Evolutionary conservation across 2,113 vertebrate genomes (phyloP).

Genomic region (Sminthopsis crassicaudata): DNA sequence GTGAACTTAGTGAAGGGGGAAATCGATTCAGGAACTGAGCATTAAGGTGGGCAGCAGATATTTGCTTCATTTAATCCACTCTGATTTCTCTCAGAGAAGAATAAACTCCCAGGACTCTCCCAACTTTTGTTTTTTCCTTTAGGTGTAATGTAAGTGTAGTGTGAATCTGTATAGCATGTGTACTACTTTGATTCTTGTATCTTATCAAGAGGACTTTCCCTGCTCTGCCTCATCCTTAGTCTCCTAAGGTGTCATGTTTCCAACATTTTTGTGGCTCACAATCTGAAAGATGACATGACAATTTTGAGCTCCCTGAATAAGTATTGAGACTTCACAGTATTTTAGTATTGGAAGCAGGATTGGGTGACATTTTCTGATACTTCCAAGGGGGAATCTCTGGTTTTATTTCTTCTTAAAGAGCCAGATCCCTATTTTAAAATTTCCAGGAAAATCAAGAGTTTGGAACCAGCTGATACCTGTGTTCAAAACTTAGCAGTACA

Average conservation of each 20-base stretch:
- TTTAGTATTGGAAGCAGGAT: constrained; percentile 58
- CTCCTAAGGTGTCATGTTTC: constrained; percentile 64
- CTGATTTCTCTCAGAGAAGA: constrained; percentile 59
- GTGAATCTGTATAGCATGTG: constrained; percentile 63
- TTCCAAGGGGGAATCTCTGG: not conserved
- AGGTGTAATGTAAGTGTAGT: constrained; percentile 60
- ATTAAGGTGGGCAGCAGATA: constrained; percentile 52
- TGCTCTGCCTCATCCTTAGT: constrained; percentile 64
- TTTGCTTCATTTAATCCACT: constrained; percentile 37
- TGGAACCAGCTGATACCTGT: constrained; percentile 5
- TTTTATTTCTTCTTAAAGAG: constrained; percentile 65
- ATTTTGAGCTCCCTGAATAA: constrained; percentile 28
- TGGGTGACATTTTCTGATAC: not conserved
- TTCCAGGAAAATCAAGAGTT: constrained; percentile 40
- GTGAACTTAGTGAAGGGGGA: constrained; percentile 55
- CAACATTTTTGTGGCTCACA: constrained; percentile 28
- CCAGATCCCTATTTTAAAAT: constrained; percentile 41
- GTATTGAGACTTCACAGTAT: constrained; percentile 44
- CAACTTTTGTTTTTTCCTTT: not conserved
- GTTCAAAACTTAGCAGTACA: not conserved
- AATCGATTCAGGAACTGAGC: constrained; percentile 67
- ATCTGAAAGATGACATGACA: constrained; percentile 59
- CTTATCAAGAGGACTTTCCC: constrained; percentile 61
- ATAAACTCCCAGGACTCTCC: not conserved
- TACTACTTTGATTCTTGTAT: constrained; percentile 63